Conservation (phyloP, 2,797 vertebrate species). For the Mormyrops boulengeri region DNA sequence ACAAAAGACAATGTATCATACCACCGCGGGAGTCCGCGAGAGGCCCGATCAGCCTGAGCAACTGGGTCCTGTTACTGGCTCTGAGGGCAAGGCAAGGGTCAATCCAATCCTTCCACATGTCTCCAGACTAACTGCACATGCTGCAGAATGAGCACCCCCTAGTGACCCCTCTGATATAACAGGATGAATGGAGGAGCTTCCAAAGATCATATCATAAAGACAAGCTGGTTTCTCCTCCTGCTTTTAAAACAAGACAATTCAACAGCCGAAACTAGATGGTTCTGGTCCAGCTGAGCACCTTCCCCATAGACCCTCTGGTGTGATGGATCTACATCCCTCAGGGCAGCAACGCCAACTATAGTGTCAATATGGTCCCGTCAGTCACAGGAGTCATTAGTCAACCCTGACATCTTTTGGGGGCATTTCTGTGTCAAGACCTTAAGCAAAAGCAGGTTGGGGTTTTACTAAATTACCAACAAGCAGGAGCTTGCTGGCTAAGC, state of each 20-base stretch:
- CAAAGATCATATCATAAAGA: conserved; percentile 22
- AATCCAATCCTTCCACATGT: neutral
- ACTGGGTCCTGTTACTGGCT: neutral
- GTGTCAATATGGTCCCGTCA: neutral
- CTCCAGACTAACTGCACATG: neutral
- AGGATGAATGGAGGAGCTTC: neutral
- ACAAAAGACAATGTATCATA: neutral
- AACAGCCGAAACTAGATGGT: conserved; percentile 17
- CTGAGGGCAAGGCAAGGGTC: neutral
- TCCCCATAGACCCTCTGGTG: neutral
- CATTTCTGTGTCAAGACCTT: neutral
- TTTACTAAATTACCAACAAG: neutral
- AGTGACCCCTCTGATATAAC: neutral
- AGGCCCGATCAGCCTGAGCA: neutral
- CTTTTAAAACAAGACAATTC: neutral
- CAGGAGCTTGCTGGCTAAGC: neutral
- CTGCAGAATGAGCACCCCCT: neutral
- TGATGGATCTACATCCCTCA: neutral
- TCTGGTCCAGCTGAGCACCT: neutral
- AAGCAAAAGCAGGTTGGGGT: neutral
- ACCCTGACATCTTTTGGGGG: neutral
- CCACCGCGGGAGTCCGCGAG: neutral
- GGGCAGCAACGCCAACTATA: neutral
- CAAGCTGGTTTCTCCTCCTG: conserved; percentile 23
- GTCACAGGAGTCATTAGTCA: neutral